phyloP scores from a whole-genome alignment of 2,888 invertebrate genomes.

The Aphidius colemani region DNA sequence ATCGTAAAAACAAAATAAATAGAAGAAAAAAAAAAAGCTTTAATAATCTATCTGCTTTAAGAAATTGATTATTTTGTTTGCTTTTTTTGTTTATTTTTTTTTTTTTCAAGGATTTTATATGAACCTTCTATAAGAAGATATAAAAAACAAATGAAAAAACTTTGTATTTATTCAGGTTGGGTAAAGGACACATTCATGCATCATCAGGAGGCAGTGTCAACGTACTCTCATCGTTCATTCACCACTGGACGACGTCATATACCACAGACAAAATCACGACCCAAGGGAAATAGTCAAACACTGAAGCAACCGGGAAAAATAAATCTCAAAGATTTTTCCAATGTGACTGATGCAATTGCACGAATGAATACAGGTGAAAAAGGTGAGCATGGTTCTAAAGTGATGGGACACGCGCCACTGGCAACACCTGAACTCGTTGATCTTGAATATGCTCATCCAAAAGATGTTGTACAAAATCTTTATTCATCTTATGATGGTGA shows the following conservation, averaged over 20 bases:
- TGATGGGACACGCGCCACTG: slow-evolving; percentile 71
- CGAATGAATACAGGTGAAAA: slow-evolving; percentile 66
- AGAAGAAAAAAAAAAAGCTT: no score
- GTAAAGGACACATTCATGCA: slow-evolving; percentile 63
- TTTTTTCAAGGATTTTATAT: slow-evolving; percentile 27
- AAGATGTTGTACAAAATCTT: slow-evolving; percentile 66
- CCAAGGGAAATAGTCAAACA: slow-evolving; percentile 72
- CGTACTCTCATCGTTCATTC: slow-evolving; percentile 72
- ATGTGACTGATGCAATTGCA: slow-evolving; percentile 84
- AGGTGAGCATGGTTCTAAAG: slow-evolving; percentile 54
- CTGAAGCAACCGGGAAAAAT: slow-evolving; percentile 87
- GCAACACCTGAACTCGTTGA: slow-evolving; percentile 79
- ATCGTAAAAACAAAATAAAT: not conserved
- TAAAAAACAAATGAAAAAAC: not conserved
- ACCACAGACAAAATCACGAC: slow-evolving; percentile 67
- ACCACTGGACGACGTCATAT: slow-evolving; percentile 72
- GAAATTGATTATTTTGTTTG: no score
- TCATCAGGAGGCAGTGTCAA: slow-evolving; percentile 64
- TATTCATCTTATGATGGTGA: slow-evolving; percentile 66
- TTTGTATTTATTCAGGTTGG: slow-evolving; percentile 58
- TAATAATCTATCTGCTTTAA: no score
- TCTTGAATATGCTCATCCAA: slow-evolving; percentile 75
- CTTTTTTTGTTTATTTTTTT: slow-evolving; percentile 25
- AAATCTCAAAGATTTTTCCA: slow-evolving; percentile 85
- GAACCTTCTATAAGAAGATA: not conserved